phyloP scores from a whole-genome alignment of 1,140 invertebrate genomes.

The Tetraneura akinire region DNA sequence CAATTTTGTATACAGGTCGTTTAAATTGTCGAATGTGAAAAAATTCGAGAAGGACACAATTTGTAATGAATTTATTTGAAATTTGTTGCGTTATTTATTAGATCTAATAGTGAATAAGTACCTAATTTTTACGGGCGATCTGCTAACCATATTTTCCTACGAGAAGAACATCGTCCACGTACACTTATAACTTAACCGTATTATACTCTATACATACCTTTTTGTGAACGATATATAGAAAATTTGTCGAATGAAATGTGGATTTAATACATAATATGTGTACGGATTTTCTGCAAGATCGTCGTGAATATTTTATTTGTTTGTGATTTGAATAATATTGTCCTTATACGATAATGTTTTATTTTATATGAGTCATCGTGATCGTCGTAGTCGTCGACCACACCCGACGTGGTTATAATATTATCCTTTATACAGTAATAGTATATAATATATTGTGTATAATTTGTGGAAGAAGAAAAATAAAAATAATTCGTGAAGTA shows the following conservation, averaged over 20 bases:
- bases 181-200: too few relatives aligned
- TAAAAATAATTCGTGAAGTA: not conserved
- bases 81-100: too few relatives aligned
- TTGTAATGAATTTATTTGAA: too few relatives aligned
- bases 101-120: too few relatives aligned
- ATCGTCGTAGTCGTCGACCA: not conserved
- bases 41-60: too few relatives aligned
- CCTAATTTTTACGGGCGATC: too few relatives aligned
- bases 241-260: not conserved
- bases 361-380: slow-evolving; percentile 12
- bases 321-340: not conserved
- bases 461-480: not conserved
- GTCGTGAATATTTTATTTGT: slow-evolving; percentile 8
- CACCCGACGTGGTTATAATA: not conserved
- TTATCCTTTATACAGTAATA: not conserved
- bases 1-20: not conserved
- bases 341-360: slow-evolving; percentile 3
- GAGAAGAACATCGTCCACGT: too few relatives aligned
- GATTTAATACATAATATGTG: not conserved
- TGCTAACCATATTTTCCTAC: too few relatives aligned
- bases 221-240: too few relatives aligned
- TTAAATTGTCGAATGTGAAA: too few relatives aligned
- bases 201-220: too few relatives aligned
- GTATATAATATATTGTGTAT: not conserved
- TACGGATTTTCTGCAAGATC: not conserved